Evolutionary conservation across 2,797 vertebrate species (phyloP).

Genomic region (Leptatherina wallacei): DNA sequence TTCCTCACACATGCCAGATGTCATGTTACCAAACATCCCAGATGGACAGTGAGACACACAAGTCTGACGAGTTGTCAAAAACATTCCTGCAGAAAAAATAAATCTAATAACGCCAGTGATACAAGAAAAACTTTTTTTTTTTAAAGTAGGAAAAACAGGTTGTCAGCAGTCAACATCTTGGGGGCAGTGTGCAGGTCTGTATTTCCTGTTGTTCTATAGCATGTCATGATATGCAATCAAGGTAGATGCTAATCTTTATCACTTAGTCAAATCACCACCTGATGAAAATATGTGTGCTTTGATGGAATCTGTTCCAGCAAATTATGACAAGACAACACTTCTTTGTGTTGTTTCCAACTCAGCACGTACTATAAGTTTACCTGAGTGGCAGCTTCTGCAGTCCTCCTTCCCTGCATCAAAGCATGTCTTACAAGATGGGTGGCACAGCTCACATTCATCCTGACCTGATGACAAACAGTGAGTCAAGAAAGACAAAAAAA

Average conservation of each 20-base stretch:
- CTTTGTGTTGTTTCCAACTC: neutral
- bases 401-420: conserved; percentile 54
- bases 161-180: neutral
- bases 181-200: neutral
- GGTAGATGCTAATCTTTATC: neutral
- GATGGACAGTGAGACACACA: conserved; percentile 84
- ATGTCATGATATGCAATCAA: neutral
- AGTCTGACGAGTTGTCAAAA: conserved; percentile 65
- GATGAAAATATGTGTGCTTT: neutral
- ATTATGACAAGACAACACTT: conserved; percentile 1
- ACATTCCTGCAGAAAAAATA: conserved; percentile 47
- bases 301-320: neutral
- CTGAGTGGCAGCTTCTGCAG: conserved; percentile 85
- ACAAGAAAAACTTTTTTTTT: neutral
- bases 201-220: neutral
- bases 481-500: neutral
- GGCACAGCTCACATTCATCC: conserved; percentile 75
- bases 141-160: neutral
- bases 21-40: conserved; percentile 80
- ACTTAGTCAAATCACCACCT: neutral
- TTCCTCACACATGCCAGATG: conserved; percentile 83
- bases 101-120: neutral
- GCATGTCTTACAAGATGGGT: conserved; percentile 86
- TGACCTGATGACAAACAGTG: conserved; percentile 61
- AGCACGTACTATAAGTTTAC: conserved; percentile 35